Evolutionary conservation across 2,797 vertebrate species (phyloP).

Genomic region (Melanogrammus aeglefinus): DNA sequence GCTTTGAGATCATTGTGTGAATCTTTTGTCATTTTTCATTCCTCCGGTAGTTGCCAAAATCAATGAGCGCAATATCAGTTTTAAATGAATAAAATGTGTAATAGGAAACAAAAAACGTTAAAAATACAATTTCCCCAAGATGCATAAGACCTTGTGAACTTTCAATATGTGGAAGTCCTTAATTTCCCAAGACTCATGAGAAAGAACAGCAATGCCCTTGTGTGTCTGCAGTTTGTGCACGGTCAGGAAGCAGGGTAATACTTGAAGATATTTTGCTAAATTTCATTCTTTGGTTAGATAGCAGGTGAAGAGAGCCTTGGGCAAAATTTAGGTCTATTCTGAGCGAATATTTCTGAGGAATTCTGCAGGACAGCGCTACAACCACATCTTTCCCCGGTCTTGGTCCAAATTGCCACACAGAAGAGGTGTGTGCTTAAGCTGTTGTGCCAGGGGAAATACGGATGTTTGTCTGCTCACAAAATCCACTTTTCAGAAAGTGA

Average conservation of each 20-base stretch:
- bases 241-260: conserved; percentile 53
- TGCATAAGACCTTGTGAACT: conserved; percentile 48
- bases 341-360: conserved; percentile 72
- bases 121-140: conserved; percentile 53
- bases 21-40: conserved; percentile 43
- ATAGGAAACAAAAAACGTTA: conserved; percentile 53
- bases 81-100: conserved; percentile 63
- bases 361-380: conserved; percentile 62
- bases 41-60: conserved; percentile 44
- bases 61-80: conserved; percentile 59
- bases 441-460: conserved; percentile 65
- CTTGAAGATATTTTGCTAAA: conserved; percentile 68
- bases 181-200: conserved; percentile 74
- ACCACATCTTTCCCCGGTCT: no score
- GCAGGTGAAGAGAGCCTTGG: conserved; percentile 77
- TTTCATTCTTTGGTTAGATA: conserved; percentile 71
- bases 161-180: conserved; percentile 74
- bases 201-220: conserved; percentile 66
- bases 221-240: conserved; percentile 66
- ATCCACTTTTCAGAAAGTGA: conserved; percentile 59
- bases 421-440: conserved; percentile 69
- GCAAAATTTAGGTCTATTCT: conserved; percentile 77
- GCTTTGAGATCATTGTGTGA: not conserved
- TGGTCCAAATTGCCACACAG: no score
- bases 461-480: conserved; percentile 70